Conservation (phyloP, 2,113 vertebrate genomes). For the Notothenia rossii region DNA sequence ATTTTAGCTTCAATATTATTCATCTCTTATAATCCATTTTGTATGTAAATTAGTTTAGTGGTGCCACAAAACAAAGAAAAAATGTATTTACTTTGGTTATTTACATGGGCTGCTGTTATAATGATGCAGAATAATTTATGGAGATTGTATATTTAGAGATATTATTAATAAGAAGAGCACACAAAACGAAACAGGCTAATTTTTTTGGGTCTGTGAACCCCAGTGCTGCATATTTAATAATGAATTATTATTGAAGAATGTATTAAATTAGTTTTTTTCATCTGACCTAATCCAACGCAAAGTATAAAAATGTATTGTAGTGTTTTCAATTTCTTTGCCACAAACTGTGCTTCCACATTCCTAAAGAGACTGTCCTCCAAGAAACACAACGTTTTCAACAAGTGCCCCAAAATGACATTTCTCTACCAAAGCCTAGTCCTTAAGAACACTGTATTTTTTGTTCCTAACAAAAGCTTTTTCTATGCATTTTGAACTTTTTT, state of each 20-base stretch:
- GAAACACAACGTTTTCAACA: background rate
- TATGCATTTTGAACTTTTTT: too few relatives aligned
- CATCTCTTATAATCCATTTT: conserved; percentile 51
- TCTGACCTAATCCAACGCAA: background rate
- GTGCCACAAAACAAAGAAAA: conserved; percentile 6
- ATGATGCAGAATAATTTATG: background rate
- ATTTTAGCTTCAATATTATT: conserved; percentile 21
- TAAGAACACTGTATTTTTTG: too few relatives aligned
- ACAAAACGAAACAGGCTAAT: background rate
- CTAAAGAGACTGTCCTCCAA: background rate
- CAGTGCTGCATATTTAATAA: background rate
- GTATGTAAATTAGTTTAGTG: conserved; percentile 55
- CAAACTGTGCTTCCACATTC: background rate
- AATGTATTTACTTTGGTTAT: conserved; percentile 41
- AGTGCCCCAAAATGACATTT: background rate
- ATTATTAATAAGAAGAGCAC: background rate
- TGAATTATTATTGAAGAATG: background rate
- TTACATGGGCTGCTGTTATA: conserved; percentile 25
- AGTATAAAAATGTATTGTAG: background rate
- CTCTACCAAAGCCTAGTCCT: background rate
- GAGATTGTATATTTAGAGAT: background rate
- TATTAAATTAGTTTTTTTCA: background rate
- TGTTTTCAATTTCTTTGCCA: background rate
- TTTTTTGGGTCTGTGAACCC: too few relatives aligned
- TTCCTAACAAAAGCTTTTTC: too few relatives aligned